phyloP scores from a whole-genome alignment of 2,888 invertebrate genomes.

The Amphipyra tragopoginis region DNA sequence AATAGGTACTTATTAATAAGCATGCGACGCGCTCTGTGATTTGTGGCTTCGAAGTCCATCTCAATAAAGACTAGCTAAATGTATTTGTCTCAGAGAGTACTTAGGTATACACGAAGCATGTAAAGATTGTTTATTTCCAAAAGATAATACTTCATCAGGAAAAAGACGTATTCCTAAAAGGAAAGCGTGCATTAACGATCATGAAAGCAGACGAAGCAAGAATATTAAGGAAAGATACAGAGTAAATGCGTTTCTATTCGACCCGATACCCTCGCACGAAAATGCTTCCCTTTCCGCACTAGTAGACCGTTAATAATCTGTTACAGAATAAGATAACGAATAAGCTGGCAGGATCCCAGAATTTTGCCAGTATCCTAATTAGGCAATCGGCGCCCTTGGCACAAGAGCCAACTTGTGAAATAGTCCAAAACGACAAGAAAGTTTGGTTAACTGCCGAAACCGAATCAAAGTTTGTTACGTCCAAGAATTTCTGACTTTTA shows the following conservation, averaged over 20 bases:
- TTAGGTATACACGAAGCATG: neutral
- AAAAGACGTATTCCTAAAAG: slow-evolving; percentile 25
- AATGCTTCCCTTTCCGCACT: slow-evolving; percentile 24
- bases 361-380: slow-evolving; percentile 39
- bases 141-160: slow-evolving; percentile 13
- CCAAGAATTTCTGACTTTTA: slow-evolving; percentile 46
- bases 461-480: slow-evolving; percentile 44
- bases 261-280: slow-evolving; percentile 12
- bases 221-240: slow-evolving; percentile 14
- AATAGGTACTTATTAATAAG: slow-evolving; percentile 45
- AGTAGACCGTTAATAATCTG: slow-evolving; percentile 45
- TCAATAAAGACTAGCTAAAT: slow-evolving; percentile 4
- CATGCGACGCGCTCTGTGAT: slow-evolving; percentile 20
- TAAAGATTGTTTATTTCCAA: slow-evolving; percentile 9
- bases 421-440: slow-evolving; percentile 44
- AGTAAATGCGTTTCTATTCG: slow-evolving; percentile 31
- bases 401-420: slow-evolving; percentile 41
- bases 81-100: neutral
- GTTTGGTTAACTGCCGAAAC: slow-evolving; percentile 35
- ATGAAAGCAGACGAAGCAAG: slow-evolving; percentile 16
- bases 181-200: slow-evolving; percentile 16
- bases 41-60: slow-evolving; percentile 22
- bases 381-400: slow-evolving; percentile 48
- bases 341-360: slow-evolving; percentile 39
- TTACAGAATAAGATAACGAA: slow-evolving; percentile 45